phyloP scores from a whole-genome alignment of 2,888 invertebrate genomes.

The Lingula anatina region DNA sequence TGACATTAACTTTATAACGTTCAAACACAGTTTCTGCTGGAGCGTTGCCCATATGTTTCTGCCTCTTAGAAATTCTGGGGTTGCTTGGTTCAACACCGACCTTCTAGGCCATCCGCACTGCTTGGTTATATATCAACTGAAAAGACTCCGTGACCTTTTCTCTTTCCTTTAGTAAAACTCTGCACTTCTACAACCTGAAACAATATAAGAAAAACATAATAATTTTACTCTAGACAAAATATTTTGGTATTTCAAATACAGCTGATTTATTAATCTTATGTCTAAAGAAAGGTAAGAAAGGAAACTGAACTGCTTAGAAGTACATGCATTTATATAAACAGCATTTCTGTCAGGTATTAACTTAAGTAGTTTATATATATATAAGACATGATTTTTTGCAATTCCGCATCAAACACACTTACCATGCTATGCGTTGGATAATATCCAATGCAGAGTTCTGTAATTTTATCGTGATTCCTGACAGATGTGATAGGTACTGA shows the following conservation, averaged over 20 bases:
- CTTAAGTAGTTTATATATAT: too few relatives aligned
- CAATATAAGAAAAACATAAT: too few relatives aligned
- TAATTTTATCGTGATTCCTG: constrained; percentile 4
- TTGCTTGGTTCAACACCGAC: not conserved
- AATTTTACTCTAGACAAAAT: too few relatives aligned
- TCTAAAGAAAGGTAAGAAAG: too few relatives aligned
- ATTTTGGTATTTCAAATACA: too few relatives aligned
- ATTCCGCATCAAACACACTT: too few relatives aligned
- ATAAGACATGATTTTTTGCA: too few relatives aligned
- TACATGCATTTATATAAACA: too few relatives aligned
- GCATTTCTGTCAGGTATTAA: too few relatives aligned
- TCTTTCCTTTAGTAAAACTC: not conserved
- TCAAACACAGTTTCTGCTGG: not conserved
- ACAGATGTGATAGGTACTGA: constrained; percentile 4
- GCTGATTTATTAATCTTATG: too few relatives aligned
- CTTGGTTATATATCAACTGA: constrained; percentile 1
- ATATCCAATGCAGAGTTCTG: constrained; percentile 2
- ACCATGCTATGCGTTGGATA: not conserved
- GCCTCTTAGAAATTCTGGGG: constrained; percentile 2
- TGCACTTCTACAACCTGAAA: too few relatives aligned
- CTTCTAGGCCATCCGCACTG: constrained; percentile 4
- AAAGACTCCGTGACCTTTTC: constrained; percentile 2
- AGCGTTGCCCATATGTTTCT: constrained; percentile 1
- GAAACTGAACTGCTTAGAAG: too few relatives aligned
- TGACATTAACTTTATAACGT: constrained; percentile 2